A percentile compares a stretch with the other conserved stretches of the same genome.
phyloP scores from a whole-genome alignment of 2,888 invertebrate genomes.

The Molanna angustata region DNA sequence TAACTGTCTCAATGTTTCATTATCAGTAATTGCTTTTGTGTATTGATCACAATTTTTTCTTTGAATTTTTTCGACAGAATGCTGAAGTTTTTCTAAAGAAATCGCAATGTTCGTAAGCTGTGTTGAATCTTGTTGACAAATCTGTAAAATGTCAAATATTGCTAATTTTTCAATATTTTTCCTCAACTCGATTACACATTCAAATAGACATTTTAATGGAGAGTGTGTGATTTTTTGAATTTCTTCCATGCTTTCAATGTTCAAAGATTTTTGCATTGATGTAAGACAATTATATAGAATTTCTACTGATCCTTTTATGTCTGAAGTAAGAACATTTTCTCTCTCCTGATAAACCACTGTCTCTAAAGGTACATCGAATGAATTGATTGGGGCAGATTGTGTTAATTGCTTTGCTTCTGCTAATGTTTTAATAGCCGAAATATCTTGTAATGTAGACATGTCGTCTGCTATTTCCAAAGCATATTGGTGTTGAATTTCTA shows the following conservation, averaged over 20 bases:
- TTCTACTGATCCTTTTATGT: neutral
- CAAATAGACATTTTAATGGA: slow-evolving; percentile 42
- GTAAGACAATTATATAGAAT: slow-evolving; percentile 43
- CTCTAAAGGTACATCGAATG: slow-evolving; percentile 40
- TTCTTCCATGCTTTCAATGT: slow-evolving; percentile 44
- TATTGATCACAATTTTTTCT: slow-evolving; percentile 34
- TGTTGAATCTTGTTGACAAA: neutral
- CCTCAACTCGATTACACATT: slow-evolving; percentile 29
- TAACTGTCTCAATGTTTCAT: slow-evolving; percentile 14
- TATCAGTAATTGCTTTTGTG: slow-evolving; percentile 13
- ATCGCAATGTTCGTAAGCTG: neutral
- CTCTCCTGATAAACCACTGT: no score
- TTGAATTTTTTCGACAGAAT: slow-evolving; percentile 33
- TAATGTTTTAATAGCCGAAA: slow-evolving; percentile 57
- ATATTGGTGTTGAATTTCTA: slow-evolving; percentile 49
- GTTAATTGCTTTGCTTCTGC: slow-evolving; percentile 48
- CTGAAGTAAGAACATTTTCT: neutral
- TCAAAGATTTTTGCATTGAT: slow-evolving; percentile 43
- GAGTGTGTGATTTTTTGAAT: slow-evolving; percentile 38
- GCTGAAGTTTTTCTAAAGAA: slow-evolving; percentile 34
- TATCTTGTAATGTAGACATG: slow-evolving; percentile 56
- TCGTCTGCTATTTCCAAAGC: slow-evolving; percentile 52
- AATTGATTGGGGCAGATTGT: slow-evolving; percentile 40
- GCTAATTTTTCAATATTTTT: slow-evolving; percentile 6
- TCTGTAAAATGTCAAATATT: neutral